A percentile compares a stretch with the other conserved stretches of the same genome.
These are phyloP conservation scores for Leontopithecus rosalia DNA, from an alignment of 2,797 vertebrate species.

Conservation along the genomic window DNA sequence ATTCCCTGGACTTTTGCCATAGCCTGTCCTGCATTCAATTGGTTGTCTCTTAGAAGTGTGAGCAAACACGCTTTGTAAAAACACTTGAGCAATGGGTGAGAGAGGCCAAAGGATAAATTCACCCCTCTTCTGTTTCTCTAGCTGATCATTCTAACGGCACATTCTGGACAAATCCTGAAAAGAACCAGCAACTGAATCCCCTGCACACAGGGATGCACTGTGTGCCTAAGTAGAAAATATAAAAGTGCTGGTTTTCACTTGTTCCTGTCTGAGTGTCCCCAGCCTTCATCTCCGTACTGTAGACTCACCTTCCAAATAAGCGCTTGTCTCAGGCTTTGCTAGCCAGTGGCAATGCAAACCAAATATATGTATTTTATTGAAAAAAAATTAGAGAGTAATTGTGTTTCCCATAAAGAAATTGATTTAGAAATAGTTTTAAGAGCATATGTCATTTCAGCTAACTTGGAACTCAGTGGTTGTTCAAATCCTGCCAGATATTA, in stretches of 20 bases:
- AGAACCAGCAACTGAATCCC: neutral
- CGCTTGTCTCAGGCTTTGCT: neutral
- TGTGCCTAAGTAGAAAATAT: neutral
- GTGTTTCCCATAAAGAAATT: neutral
- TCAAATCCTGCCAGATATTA: neutral
- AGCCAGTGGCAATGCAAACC: neutral
- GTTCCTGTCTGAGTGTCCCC: accelerated
- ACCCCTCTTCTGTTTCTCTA: neutral
- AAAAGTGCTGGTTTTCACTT: accelerated
- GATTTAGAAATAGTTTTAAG: neutral
- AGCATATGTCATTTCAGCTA: neutral
- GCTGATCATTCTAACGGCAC: neutral
- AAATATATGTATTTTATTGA: neutral
- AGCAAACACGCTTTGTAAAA: neutral
- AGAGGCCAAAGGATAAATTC: neutral
- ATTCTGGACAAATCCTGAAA: neutral
- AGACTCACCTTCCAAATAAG: neutral
- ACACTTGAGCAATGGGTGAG: neutral
- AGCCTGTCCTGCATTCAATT: neutral
- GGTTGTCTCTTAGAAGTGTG: neutral
- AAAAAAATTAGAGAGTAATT: neutral
- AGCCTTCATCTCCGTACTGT: neutral
- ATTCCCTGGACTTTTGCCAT: neutral
- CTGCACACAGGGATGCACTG: accelerated
- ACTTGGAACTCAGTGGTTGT: neutral